Evolutionary conservation across 2,797 vertebrate species (phyloP), one percentile per base, ranked within the genome.

Genomic region (Brachymystax lenok): DNA sequence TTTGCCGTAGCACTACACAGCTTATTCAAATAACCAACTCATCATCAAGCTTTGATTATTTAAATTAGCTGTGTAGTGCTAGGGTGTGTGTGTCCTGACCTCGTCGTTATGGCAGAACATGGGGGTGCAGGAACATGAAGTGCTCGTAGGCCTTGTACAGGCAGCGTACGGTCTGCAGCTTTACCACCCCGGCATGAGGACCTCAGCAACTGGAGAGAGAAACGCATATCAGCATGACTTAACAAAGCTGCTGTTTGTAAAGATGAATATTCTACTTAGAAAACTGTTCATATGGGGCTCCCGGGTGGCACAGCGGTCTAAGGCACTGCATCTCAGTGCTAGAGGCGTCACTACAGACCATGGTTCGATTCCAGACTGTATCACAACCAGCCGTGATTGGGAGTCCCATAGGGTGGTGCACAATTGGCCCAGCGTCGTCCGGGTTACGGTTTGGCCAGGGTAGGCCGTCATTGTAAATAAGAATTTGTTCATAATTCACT

Each of bases 101-200:
- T 99, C 97, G 85, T 98, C 96, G 40, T 97, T 99, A 85, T 99
- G 98, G 86, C 97, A 99, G 91, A 99, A 99, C 96, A 98, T 96
- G 52, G 97, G 97, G 13, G 97, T 98, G 83, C 1, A 99, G 95
- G n/a, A 95, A 98, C 68, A 99, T 95, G 67, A 99, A 97, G 0
- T 98, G 97, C 77, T 99, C 97, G 16, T 98, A 99, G 46, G 98
- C 98, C 92, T 99, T 97, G 90, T 98, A 99, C 86, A 99, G 94
- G 87, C 97, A 98, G 68, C 95, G 94, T 97, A 98, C 98, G 61
- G 97, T 98, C 28, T 99, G 97, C 66, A 99, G 95, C 81, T 98
- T 99, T 87, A 98, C 97, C 84, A 99, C 97, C 73, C 96, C 95
- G 28, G 74, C 74, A 82, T 96, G 0, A 95, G 94, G 21, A 97